Evolutionary conservation across 2,888 invertebrate species (phyloP).

Genomic region (Agrilus cyanescens): DNA sequence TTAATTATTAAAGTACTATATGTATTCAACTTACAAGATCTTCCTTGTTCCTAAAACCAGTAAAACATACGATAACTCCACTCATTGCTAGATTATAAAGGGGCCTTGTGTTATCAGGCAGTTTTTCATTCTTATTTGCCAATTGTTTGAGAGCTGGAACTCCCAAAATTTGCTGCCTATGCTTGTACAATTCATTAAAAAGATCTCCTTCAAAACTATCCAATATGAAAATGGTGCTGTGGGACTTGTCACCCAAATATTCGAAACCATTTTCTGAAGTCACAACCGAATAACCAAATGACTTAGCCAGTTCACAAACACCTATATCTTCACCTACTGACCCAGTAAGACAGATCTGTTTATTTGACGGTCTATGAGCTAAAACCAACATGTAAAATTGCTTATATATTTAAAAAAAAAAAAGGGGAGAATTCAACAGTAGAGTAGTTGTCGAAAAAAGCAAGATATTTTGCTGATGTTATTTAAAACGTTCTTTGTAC

Average conservation of each 20-base stretch:
- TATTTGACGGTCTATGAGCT: slow-evolving; percentile 33
- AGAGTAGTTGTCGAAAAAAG: neutral
- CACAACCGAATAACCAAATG: slow-evolving; percentile 50
- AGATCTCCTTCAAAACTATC: slow-evolving; percentile 61
- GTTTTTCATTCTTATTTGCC: slow-evolving; percentile 54
- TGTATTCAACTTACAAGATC: slow-evolving; percentile 59
- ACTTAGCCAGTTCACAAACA: slow-evolving; percentile 45
- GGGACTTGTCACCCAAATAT: slow-evolving; percentile 43
- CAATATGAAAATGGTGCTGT: slow-evolving; percentile 60
- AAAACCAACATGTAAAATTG: slow-evolving; percentile 10
- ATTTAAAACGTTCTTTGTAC: too few relatives aligned
- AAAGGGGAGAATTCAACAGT: slow-evolving; percentile 1
- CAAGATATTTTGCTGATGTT: too few relatives aligned
- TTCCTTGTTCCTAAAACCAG: slow-evolving; percentile 81
- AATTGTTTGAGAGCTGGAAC: slow-evolving; percentile 69
- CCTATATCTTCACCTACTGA: slow-evolving; percentile 40
- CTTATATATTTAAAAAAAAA: neutral
- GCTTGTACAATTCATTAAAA: slow-evolving; percentile 55
- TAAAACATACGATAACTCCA: slow-evolving; percentile 81
- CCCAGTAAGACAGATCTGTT: slow-evolving; percentile 54
- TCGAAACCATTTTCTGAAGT: slow-evolving; percentile 51
- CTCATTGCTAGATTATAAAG: slow-evolving; percentile 82
- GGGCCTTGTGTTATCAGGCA: slow-evolving; percentile 67
- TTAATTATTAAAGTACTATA: slow-evolving; percentile 14
- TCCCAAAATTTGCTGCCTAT: slow-evolving; percentile 63